A percentile compares a stretch with the other conserved stretches of the same genome.
phyloP scores from a whole-genome alignment of 35 echinoderm and acorn worm species.

The Ophiothrix spiculata region DNA sequence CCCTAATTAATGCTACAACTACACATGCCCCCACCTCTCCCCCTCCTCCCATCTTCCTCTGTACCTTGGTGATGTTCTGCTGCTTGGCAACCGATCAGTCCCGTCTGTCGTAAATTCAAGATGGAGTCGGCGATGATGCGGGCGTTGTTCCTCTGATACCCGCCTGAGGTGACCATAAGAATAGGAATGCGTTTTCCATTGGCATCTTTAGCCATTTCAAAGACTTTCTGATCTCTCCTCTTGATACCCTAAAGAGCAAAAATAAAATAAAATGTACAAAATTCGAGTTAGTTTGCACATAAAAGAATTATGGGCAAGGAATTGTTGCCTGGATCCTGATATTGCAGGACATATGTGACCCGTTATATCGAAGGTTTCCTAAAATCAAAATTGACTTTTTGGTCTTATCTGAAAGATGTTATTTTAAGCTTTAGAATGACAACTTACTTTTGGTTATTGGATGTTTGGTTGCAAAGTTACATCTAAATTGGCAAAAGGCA shows the following conservation, averaged over 20 bases:
- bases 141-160: conserved; percentile 90
- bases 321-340: not conserved
- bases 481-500: too few species aligned
- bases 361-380: too few species aligned
- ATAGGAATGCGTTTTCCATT: conserved; percentile 57
- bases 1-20: not conserved
- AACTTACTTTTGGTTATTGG: too few species aligned
- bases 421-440: too few species aligned
- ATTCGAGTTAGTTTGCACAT: not conserved
- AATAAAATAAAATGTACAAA: not conserved
- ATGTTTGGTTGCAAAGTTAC: too few species aligned
- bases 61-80: conserved; percentile 56
- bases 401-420: too few species aligned
- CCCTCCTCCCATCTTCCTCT: not conserved
- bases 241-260: conserved; percentile 60
- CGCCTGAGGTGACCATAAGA: conserved; percentile 94
- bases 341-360: not conserved
- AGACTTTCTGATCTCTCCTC: conserved; percentile 82
- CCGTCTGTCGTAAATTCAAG: conserved; percentile 61
- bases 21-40: not conserved
- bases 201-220: conserved; percentile 46
- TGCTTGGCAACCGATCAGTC: conserved; percentile 55
- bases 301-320: too few species aligned
- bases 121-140: conserved; percentile 92
- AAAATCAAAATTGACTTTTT: too few species aligned